These are phyloP conservation scores for Camelus dromedarius DNA, from an alignment of 2,113 vertebrate genomes.

Conservation along the genomic window DNA sequence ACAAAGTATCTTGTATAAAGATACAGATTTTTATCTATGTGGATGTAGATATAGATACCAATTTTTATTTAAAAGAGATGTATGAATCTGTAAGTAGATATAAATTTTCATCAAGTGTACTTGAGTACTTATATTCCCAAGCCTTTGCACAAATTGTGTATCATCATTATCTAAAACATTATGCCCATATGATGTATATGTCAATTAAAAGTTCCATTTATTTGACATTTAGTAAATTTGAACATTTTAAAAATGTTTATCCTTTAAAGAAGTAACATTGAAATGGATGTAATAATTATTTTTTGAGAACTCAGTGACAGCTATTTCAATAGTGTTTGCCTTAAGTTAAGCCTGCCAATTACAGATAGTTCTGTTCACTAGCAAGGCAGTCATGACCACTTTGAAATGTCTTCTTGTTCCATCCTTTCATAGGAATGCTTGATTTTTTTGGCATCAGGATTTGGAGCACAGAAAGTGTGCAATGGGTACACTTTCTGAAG, in stretches of 20 bases:
- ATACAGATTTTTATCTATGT: neutral
- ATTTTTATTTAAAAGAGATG: neutral
- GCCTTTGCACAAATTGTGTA: neutral
- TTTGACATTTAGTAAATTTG: constrained; percentile 13
- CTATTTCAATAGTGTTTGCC: neutral
- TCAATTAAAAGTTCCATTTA: neutral
- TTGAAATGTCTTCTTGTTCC: constrained; percentile 27
- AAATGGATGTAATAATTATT: neutral
- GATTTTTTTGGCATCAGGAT: neutral
- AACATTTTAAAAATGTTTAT: constrained; percentile 14
- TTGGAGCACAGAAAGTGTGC: neutral
- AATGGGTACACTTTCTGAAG: too few species aligned
- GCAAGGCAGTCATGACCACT: constrained; percentile 6
- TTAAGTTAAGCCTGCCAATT: constrained; percentile 24
- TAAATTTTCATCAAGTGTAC: neutral
- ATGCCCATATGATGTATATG: neutral
- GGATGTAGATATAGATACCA: neutral
- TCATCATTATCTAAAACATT: neutral
- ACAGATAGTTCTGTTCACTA: neutral
- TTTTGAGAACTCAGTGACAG: neutral
- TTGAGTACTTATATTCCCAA: neutral
- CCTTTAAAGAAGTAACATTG: constrained; percentile 30
- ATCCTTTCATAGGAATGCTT: neutral
- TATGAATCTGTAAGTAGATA: neutral
- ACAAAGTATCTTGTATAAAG: neutral